Evolutionary conservation across 2,888 invertebrate species (phyloP).

Genomic region (Encarsia formosa): DNA sequence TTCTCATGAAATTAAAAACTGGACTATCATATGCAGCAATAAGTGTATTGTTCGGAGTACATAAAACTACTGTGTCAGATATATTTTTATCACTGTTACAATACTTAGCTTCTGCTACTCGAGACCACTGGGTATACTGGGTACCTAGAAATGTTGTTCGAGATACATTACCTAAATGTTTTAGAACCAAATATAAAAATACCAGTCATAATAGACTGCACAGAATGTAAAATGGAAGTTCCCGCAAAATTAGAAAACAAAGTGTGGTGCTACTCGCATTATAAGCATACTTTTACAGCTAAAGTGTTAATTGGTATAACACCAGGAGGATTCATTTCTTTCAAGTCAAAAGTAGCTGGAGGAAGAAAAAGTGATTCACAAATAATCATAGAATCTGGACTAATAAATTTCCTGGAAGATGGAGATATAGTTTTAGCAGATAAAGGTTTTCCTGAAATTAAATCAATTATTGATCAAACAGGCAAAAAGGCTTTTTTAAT

Average conservation of each 20-base stretch:
- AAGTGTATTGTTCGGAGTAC: conserved; percentile 27
- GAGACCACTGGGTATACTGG: conserved; percentile 15
- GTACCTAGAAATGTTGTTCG: conserved; percentile 7
- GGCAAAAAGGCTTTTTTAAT: conserved; percentile 18
- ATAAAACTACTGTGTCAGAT: conserved; percentile 27
- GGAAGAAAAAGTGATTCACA: conserved; percentile 29
- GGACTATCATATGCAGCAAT: too few relatives aligned
- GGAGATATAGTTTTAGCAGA: conserved; percentile 29
- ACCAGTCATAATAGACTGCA: conserved; percentile 27
- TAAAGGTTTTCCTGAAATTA: conserved; percentile 29
- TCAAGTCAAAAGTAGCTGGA: conserved; percentile 26
- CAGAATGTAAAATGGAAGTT: conserved; percentile 20
- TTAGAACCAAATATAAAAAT: conserved; percentile 9
- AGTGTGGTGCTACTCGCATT: conserved; percentile 17
- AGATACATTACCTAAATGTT: conserved; percentile 13
- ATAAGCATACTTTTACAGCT: conserved; percentile 24
- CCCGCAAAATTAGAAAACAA: conserved; percentile 14
- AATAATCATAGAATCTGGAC: conserved; percentile 27
- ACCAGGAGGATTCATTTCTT: conserved; percentile 28
- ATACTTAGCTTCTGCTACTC: conserved; percentile 2
- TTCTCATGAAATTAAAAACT: too few relatives aligned
- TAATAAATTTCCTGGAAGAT: conserved; percentile 24
- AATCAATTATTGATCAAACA: conserved; percentile 11
- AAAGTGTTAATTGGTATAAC: conserved; percentile 30
- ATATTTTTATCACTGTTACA: conserved; percentile 20